Conservation (phyloP, 2,113 vertebrate species). For the Barbus barbus region DNA sequence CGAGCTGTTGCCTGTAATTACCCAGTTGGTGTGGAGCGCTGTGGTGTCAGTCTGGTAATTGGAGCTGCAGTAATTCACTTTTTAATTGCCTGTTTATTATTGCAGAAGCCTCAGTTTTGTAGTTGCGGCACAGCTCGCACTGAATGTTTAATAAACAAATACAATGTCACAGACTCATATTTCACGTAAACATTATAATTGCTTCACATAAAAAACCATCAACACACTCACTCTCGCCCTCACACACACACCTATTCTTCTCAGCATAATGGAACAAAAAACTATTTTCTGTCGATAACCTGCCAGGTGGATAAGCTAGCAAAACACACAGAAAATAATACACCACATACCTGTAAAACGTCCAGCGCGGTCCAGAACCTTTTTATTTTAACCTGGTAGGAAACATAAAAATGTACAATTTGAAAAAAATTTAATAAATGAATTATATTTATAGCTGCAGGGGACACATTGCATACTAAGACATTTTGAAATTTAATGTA, state of each 20-base stretch:
- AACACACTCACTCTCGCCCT: neutral
- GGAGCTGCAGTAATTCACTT: slow-evolving; percentile 59
- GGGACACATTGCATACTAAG: neutral
- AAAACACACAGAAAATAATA: neutral
- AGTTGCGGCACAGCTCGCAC: slow-evolving; percentile 33
- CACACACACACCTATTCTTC: slow-evolving; percentile 16
- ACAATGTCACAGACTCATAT: slow-evolving; percentile 53
- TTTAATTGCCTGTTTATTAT: slow-evolving; percentile 63
- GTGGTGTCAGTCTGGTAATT: slow-evolving; percentile 58
- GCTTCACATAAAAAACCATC: slow-evolving; percentile 40
- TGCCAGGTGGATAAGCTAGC: slow-evolving; percentile 25
- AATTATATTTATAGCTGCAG: neutral
- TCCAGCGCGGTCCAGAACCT: neutral
- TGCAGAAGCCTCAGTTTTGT: slow-evolving; percentile 53
- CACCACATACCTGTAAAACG: neutral
- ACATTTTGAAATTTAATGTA: neutral
- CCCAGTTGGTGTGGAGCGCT: slow-evolving; percentile 55
- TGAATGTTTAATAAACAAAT: slow-evolving; percentile 57
- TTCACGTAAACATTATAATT: slow-evolving; percentile 54
- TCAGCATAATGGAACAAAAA: slow-evolving; percentile 22
- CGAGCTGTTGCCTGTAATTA: slow-evolving; percentile 58
- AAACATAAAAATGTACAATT: neutral
- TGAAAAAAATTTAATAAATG: too few species aligned
- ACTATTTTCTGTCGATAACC: slow-evolving; percentile 3
- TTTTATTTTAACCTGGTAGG: neutral